phyloP scores from a whole-genome alignment of 1,140 invertebrate species.

The Penaeus chinensis region DNA sequence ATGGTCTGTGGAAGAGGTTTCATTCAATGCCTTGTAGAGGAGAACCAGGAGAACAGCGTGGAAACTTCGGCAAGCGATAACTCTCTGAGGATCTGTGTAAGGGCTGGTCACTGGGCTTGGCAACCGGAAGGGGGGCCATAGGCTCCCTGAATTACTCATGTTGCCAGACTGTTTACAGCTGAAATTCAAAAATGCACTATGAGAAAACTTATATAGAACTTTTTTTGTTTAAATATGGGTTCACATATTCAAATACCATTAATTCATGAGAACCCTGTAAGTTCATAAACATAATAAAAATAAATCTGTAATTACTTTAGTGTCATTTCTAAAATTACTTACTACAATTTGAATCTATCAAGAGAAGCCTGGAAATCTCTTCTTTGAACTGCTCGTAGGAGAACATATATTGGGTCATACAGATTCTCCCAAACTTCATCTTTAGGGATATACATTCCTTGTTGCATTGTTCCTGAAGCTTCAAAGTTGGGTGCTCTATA shows the following conservation, averaged over 20 bases:
- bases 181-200: background rate
- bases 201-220: background rate
- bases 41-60: slow-evolving; percentile 62
- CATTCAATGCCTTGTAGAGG: slow-evolving; percentile 63
- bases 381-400: slow-evolving; percentile 89
- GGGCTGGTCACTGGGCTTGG: slow-evolving; percentile 43
- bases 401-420: slow-evolving; percentile 94
- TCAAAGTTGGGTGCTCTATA: slow-evolving; percentile 84
- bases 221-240: slow-evolving; percentile 78
- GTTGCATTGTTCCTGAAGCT: slow-evolving; percentile 84
- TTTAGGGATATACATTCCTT: slow-evolving; percentile 93
- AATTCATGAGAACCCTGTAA: background rate
- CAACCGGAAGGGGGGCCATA: slow-evolving; percentile 63
- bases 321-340: slow-evolving; percentile 67
- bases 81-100: slow-evolving; percentile 60
- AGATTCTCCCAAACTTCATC: slow-evolving; percentile 88
- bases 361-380: slow-evolving; percentile 94
- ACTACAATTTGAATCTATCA: slow-evolving; percentile 88
- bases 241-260: slow-evolving; percentile 93
- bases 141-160: slow-evolving; percentile 39
- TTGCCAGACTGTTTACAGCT: slow-evolving; percentile 57
- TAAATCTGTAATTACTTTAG: background rate
- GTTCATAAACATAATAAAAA: background rate
- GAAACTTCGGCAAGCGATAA: slow-evolving; percentile 56
- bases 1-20: slow-evolving; percentile 78